These are phyloP conservation scores for Anolis carolinensis DNA, from an alignment of 2,113 vertebrate species.

Conservation along the genomic window DNA sequence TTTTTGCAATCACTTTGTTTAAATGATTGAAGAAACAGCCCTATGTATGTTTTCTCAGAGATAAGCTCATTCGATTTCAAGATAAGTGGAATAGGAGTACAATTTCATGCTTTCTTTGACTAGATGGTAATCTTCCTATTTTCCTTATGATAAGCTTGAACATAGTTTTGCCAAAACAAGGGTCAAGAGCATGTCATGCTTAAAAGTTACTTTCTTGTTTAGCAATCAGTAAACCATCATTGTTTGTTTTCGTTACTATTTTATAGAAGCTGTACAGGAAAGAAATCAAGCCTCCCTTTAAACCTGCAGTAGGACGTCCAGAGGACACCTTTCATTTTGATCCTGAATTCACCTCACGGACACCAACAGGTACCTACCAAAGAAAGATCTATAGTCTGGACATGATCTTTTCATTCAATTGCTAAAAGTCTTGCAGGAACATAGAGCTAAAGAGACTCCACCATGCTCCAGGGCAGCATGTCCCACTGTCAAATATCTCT, in stretches of 20 bases:
- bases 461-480: too few species aligned
- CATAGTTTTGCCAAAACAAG: not conserved
- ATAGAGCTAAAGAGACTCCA: not conserved
- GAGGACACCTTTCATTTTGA: slow-evolving; percentile 98
- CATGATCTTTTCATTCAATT: not conserved
- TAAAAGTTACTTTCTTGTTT: not conserved
- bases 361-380: slow-evolving; percentile 85
- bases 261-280: slow-evolving; percentile 88
- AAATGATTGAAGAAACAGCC: not conserved
- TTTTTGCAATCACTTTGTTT: not conserved
- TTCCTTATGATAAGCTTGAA: not conserved
- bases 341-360: slow-evolving; percentile 93
- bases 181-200: too few species aligned
- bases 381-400: not conserved
- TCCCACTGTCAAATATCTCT: too few species aligned
- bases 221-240: not conserved
- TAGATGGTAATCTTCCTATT: not conserved
- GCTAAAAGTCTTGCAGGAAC: not conserved
- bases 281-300: slow-evolving; percentile 93
- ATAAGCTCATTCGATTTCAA: not conserved
- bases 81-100: not conserved
- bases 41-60: not conserved
- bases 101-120: not conserved
- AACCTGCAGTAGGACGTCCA: slow-evolving; percentile 90
- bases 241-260: not conserved